Base-by-base conservation (phyloP, 2,797 vertebrate species). In the Sarcoramphus papa region DNA sequence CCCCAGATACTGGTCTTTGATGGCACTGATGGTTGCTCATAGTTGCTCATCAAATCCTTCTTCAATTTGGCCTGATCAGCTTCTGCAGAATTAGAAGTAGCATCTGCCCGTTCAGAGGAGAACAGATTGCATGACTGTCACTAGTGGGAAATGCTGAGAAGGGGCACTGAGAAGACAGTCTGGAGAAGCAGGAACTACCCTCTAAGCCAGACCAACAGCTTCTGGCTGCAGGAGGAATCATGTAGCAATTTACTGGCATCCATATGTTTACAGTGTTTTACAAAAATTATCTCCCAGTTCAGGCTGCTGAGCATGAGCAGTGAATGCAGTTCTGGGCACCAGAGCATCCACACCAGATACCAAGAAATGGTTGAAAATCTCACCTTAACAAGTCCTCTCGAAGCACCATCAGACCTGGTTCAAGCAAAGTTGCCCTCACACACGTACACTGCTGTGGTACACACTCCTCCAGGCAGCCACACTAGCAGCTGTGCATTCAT, bases 281-380 rank as follows among this genome's bases (percentile, higher is more conserved):
- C 22, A 88, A 60, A 92, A 80, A 22, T 28, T 23, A 54, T 31
- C 28, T 50, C 40, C 41, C 31, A 33, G 31, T 65, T 81, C 59
- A 75, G 57, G 33, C 35, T 73, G 48, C 70, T 88, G 51, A 81
- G 35, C 37, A 31, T 3, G 7, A 87, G 30, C 70, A 81, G 18
- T 14, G 16, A 76, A 63, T 63, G 60, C 24, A 65, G 30, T 60
- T 64, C 57, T 83, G 45, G 73, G 37, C 35, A 88, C 24, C 68
- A 56, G 18, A 95, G 10, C 37, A 72, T 68, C 15, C 74, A 65
- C 7, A 12, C 6, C 43, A 85, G 37, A 79, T 40, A 80, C 17
- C 68, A 89, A 90, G 33, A 92, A 91, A 89, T n/a, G 27, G 21
- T 51, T 87, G 37, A 95, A 95, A 93, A 68, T 43, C 84, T 95